phyloP scores from a whole-genome alignment of 2,797 vertebrate genomes.

The Hemibagrus guttatus region DNA sequence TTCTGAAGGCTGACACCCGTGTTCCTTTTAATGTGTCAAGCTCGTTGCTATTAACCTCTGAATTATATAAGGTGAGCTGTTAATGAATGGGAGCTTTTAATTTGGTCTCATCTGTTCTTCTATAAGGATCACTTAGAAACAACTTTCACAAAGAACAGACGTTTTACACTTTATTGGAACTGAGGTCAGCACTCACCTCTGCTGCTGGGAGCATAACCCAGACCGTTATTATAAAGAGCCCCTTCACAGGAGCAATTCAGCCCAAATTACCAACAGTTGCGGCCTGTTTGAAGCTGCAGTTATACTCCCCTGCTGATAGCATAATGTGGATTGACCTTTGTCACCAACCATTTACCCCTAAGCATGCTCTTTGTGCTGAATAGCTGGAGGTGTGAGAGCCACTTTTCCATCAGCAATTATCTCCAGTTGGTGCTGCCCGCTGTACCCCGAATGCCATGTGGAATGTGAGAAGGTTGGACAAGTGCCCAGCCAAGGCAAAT shows the following conservation, averaged over 20 bases:
- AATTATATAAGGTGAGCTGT: background rate
- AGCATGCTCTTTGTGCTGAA: slow-evolving; percentile 44
- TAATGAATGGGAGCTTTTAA: background rate
- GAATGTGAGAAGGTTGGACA: slow-evolving; percentile 69
- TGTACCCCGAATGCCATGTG: slow-evolving; percentile 57
- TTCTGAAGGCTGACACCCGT: slow-evolving; percentile 36
- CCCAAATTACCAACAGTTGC: slow-evolving; percentile 44
- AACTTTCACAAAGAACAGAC: slow-evolving; percentile 6
- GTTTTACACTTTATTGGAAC: slow-evolving; percentile 19
- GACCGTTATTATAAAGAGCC: slow-evolving; percentile 41
- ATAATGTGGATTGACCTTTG: slow-evolving; percentile 53
- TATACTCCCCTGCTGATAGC: slow-evolving; percentile 40
- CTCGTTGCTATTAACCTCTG: background rate
- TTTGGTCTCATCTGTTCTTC: background rate
- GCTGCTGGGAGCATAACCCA: slow-evolving; percentile 9
- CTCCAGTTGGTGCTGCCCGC: slow-evolving; percentile 55
- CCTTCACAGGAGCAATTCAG: slow-evolving; percentile 41
- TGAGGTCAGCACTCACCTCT: slow-evolving; percentile 32
- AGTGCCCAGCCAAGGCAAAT: slow-evolving; percentile 59
- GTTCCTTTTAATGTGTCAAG: slow-evolving; percentile 17
- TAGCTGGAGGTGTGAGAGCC: slow-evolving; percentile 29
- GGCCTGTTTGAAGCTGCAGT: slow-evolving; percentile 37
- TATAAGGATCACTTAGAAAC: slow-evolving; percentile 7
- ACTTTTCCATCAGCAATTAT: slow-evolving; percentile 51
- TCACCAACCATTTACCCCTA: slow-evolving; percentile 44